Evolutionary conservation across 2,888 invertebrate genomes (phyloP), one percentile per base, ranked within the genome.

Genomic region (Xestia c-nigrum): DNA sequence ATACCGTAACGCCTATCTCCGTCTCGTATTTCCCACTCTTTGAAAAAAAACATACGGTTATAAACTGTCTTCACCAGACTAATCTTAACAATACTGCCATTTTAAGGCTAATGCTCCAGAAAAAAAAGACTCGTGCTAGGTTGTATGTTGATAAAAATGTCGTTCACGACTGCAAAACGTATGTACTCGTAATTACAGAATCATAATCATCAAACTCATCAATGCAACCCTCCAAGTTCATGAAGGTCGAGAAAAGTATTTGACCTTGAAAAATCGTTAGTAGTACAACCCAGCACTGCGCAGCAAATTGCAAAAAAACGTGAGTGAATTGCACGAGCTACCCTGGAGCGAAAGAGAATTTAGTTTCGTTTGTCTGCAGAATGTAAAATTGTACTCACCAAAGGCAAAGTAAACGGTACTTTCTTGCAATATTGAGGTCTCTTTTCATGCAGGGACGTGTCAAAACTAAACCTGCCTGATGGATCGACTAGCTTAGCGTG

Each of bases 11-110:
- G 9, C 74, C 50, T 31, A 94, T 90, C 5, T 83, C 76, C 19
- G 84, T 80, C 0, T 89, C 88, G 72, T 92, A 93, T 65, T 91
- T 87, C 1, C 89, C 91, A 0, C 78, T 40, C 92, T 91, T 12
- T n/a, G 1, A 55, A 55, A 5, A n/a, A n/a, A n/a, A 55, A 55
- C 52, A 55, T n/a, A 12, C 55, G n/a, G n/a, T 55, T 55, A 12
- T n/a, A 2, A n/a, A n/a, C 12, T n/a, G n/a, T n/a, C 55, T n/a
- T n/a, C n/a, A 55, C 55, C 55, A n/a, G 55, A 12, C 55, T n/a
- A 21, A 21, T 52, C 50, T 19, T 50, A 52, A 52, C 21, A 52
- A 52, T 52, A 52, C 21, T 52, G 9, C 9, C 52, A 21, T 52
- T 50, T 52, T 21, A 52, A 9, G 0, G 31, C 31, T 31, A 31